Base-by-base conservation (phyloP, 2,888 invertebrate species). In the Galerucella pusilla region DNA sequence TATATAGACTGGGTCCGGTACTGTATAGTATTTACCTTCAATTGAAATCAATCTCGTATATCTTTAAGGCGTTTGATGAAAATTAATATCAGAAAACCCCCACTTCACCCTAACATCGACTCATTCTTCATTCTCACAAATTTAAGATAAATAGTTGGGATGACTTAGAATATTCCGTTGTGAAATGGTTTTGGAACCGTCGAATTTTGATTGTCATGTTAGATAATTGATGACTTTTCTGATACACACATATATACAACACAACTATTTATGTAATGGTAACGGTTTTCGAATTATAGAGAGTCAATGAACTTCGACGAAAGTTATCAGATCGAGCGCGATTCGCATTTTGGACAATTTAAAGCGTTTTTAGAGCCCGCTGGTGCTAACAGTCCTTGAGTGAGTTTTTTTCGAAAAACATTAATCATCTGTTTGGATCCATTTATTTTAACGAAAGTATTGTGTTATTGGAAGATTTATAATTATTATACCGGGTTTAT, bases 191-290 rank as follows among this genome's bases (percentile, higher is more conserved):
- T 71, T 54, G 52, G 71, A 71, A 71, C 71, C 65, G 60, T 67
- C 66, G 67, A 72, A 67, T 72, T 52, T 72, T 60, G 66, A 72
- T 66, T n/a, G 72, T 72, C 72, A 72, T 72, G 60, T 60, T n/a
- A 10, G 60, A 35, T 72, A 72, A 72, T 72, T 72, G 72, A 72
- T 72, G 72, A 28, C 35, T 72, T 72, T 72, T 72, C 72, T 72
- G 66, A 72, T 66, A 72, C 66, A 60, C 60, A 63, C 63, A 61
- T 28, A 35, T 6, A 42, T 42, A 42, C 7, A 42, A 9, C 35
- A 42, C 35, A 59, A 71, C 54, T 63, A 59, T 72, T 66, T 72
- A 63, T 66, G 66, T 60, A 66, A 59, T 59, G 28, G 66, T 60
- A 72, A 66, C 72, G 65, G 65, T 71, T 71, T 66, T 57, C 4